Evolutionary conservation across 23 tunicate species (phyloP).

Genomic region (Ciona savignyi): DNA sequence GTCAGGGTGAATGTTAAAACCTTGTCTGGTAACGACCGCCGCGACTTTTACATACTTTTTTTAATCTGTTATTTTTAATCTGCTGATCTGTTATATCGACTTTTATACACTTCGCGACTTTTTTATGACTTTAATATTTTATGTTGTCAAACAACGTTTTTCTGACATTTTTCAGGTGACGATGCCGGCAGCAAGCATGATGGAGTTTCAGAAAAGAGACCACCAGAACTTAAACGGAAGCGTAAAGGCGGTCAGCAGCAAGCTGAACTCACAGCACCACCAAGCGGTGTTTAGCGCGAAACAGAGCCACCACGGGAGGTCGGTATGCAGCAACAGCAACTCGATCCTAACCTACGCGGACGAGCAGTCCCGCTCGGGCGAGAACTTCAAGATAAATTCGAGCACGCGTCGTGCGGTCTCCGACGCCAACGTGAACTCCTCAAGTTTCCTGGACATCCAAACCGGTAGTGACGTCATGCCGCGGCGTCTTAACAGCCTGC

Average conservation of each 20-base stretch:
- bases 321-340: not conserved
- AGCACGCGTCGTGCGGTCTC: constrained; percentile 3
- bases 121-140: too few relatives aligned
- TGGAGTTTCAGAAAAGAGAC: constrained; percentile 16
- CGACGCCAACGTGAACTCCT: not conserved
- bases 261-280: not conserved
- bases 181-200: constrained; percentile 59
- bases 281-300: not conserved
- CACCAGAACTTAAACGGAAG: not conserved
- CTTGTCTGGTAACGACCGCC: too few relatives aligned
- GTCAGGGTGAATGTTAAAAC: too few relatives aligned
- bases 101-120: too few relatives aligned
- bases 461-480: not conserved
- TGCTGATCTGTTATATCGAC: too few relatives aligned
- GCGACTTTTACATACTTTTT: too few relatives aligned
- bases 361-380: not conserved
- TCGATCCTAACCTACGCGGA: not conserved
- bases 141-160: too few relatives aligned
- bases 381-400: not conserved
- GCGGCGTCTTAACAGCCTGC: not conserved
- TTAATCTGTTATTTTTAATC: too few relatives aligned
- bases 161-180: constrained; percentile 32
- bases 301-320: not conserved
- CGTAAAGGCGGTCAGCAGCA: not conserved
- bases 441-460: not conserved